phyloP scores from a whole-genome alignment of 1,140 invertebrate species.

The silkworm (Bombyx mori) region ASM3026992v2 NC_085114.1:12175501-12176000 shows the following conservation, averaged over 20 bases:
- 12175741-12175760: slow-evolving; percentile 46
- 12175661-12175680: slow-evolving; percentile 2
- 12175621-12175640: too few species aligned
- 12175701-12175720: slow-evolving; percentile 9
- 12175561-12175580: too few species aligned
- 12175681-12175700: slow-evolving; percentile 5
- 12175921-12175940: too few species aligned
- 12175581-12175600: too few species aligned
- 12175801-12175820: slow-evolving; percentile 43
- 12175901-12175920: neutral
- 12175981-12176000: too few species aligned
- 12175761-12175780: slow-evolving; percentile 40
- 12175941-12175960: too few species aligned
- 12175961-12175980: too few species aligned
- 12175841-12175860: slow-evolving; percentile 35
- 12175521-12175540: too few species aligned
- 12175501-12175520: too few species aligned
- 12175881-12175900: slow-evolving; percentile 26
- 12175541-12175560: too few species aligned
- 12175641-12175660: too few species aligned
- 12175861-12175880: slow-evolving; percentile 40
- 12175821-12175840: slow-evolving; percentile 42
- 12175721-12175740: slow-evolving; percentile 54
- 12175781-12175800: slow-evolving; percentile 39
- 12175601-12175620: too few species aligned